Base-by-base conservation (phyloP, 2,888 invertebrate species). In the Caenorhabditis becei region DNA sequence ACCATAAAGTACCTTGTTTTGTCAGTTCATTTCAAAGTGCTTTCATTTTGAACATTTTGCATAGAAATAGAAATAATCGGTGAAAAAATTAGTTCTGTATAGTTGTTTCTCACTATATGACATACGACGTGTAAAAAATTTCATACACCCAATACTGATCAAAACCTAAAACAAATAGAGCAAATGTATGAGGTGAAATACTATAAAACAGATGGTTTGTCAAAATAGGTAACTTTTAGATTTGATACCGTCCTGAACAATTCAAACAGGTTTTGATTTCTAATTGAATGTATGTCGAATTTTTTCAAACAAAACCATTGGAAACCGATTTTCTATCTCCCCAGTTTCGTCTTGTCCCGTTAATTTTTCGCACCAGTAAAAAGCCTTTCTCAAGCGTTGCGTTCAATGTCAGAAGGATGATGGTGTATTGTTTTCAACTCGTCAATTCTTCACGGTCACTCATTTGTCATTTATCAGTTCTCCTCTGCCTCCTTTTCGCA, bases 361-460 rank as follows among this genome's bases (percentile, higher is more conserved):
- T 14, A 24, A 8, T 59, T 5, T 28, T 16, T 20, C 14, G 18
- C 32, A 7, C 32, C 10, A 7, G 5, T 32, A 47, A 16, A 26
- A 41, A 26, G 10, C 41, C 11, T n/a, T 28, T 4, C 24, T 10
- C 4, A 44, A 32, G 5, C 37, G 24, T 37, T 28, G 23, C 28
- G 20, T 51, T 58, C 26, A 35, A 35, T 37, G 49, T 70, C 70
- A 26, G 54, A 54, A 62, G 54, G n/a, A 70, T 61, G 53, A 44
- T 65, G 65, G 24, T 51, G 63, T 69, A 72, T 79, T 72, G 78
- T 79, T 72, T 79, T 79, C 78, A 79, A 72, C 78, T 79, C 66
- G 58, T 79, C 78, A 79, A 53, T 72, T 79, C 62, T 79, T 79
- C 78, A 79, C 62, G 78, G 78, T 72, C 78, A 79, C 78, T 79